These are phyloP conservation scores for Ennomos fuscantarius DNA, from an alignment of 2,888 invertebrate species.

Conservation along the genomic window DNA sequence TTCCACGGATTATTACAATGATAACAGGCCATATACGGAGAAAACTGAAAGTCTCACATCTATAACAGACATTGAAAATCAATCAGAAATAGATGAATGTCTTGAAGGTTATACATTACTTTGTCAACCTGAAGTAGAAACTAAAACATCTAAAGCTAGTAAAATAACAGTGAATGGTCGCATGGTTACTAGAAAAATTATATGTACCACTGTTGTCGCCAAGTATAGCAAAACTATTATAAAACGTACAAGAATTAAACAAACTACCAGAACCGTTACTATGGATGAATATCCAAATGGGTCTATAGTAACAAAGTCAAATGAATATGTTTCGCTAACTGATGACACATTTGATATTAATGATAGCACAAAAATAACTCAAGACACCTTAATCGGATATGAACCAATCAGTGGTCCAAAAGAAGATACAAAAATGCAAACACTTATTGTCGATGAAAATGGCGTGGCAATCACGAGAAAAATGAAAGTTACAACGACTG, in stretches of 20 bases:
- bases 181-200: constrained; percentile 6
- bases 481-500: background rate
- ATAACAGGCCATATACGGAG: constrained; percentile 13
- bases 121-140: constrained; percentile 22
- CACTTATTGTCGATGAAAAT: constrained; percentile 13
- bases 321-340: constrained; percentile 15
- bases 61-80: constrained; percentile 18
- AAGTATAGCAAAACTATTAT: constrained; percentile 9
- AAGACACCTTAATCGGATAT: constrained; percentile 7
- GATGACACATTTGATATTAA: constrained; percentile 18
- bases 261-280: constrained; percentile 1
- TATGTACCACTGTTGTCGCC: constrained; percentile 8
- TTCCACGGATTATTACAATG: constrained; percentile 16
- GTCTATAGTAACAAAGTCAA: constrained; percentile 15
- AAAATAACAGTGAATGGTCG: constrained; percentile 3
- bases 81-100: constrained; percentile 12
- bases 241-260: constrained; percentile 11
- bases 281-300: constrained; percentile 26
- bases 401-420: constrained; percentile 1
- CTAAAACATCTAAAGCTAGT: constrained; percentile 11
- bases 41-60: constrained; percentile 11
- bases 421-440: constrained; percentile 5
- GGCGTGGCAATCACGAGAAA: constrained; percentile 12
- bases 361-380: background rate
- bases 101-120: constrained; percentile 9